Base-by-base conservation (phyloP, 2,797 vertebrate genomes). In the Gymnopithys bicolor region DNA sequence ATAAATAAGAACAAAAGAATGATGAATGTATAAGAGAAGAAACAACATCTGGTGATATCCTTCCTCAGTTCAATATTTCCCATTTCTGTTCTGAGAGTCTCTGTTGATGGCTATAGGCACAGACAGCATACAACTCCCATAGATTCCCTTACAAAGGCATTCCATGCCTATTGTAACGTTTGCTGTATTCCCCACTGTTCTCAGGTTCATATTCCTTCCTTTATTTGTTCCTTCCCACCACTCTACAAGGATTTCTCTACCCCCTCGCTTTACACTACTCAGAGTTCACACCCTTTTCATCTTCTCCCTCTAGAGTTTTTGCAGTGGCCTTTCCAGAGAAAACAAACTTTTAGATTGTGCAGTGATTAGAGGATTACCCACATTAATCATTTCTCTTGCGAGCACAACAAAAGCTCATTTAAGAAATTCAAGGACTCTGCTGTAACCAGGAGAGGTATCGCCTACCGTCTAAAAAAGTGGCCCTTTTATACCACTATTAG, bases 301-400 rank as follows among this genome's bases (percentile, higher is more conserved):
- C 53, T 77, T 79, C 52, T 78, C 80, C 79, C 93, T 84, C 62
- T 86, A 56, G 60, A 84, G 41, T 48, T 67, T 84, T 84, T 7
- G 4, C 63, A 80, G 43, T 67, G 84, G 68, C 63, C 83, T 90
- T 95, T 67, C 75, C 71, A 96, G 89, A 85, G 85, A 93, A 94
- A 94, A 88, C 59, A 96, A 93, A 84, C 83, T 86, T 87, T 64
- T 45, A 79, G 56, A 89, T 79, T 94, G 87, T 33, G 52, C 16
- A 84, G 58, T 85, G 80, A 91, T 87, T 93, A 81, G 39, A 71
- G 94, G 77, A 80, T 93, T 87, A 95, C 79, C 63, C 82, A 84
- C 51, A 62, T 87, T 70, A 94, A 80, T 73, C 39, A 60, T 87
- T 90, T 55, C 68, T 51, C 84, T 87, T 86, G 76, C 33, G 77